These are phyloP conservation scores for Arremon brunneinucha DNA, from an alignment of 2,797 vertebrate species.

Conservation along the genomic window DNA sequence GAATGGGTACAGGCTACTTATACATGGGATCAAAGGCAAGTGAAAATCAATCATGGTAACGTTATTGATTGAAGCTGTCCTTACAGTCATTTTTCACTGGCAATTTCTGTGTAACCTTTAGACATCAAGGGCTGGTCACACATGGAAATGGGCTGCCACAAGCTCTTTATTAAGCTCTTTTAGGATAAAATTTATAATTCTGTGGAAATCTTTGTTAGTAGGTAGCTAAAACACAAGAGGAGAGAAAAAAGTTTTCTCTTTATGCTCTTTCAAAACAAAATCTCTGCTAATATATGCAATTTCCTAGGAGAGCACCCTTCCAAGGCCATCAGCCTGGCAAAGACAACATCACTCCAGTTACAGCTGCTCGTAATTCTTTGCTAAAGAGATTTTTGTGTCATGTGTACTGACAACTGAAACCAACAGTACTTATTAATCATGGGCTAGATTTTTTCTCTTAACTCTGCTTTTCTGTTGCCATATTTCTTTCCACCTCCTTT, in stretches of 20 bases:
- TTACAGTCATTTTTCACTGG: neutral
- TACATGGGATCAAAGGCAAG: neutral
- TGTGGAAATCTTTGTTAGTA: neutral
- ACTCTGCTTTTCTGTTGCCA: accelerated
- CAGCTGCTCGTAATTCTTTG: neutral
- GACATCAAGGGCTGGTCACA: neutral
- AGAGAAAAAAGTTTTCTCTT: neutral
- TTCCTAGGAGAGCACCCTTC: neutral
- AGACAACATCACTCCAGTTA: neutral
- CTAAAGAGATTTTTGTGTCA: neutral
- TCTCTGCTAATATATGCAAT: neutral
- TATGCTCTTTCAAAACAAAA: neutral
- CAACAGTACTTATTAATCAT: neutral
- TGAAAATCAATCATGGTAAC: neutral
- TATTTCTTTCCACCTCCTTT: neutral
- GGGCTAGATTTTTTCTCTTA: neutral
- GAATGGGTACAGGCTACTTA: neutral
- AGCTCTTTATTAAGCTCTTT: neutral
- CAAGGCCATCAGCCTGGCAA: neutral
- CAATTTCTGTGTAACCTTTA: neutral
- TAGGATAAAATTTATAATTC: neutral
- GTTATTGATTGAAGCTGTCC: neutral
- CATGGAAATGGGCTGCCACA: neutral
- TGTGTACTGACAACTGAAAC: neutral
- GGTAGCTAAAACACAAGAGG: neutral